Evolutionary conservation across 2,797 vertebrate species (phyloP).

Genomic region (Lutjanus argentimaculatus): DNA sequence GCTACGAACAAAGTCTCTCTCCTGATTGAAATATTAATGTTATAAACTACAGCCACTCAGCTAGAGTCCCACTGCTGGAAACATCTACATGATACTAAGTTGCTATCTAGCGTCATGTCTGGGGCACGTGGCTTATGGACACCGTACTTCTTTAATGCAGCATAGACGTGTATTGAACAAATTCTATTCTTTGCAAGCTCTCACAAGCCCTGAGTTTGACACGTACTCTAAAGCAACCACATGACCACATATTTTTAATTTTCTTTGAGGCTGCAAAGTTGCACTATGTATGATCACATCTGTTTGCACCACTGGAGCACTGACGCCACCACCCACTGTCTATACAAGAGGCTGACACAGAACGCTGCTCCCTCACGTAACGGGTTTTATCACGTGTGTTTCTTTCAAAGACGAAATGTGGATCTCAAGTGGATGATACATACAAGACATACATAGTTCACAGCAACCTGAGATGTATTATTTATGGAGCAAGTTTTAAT

Average conservation of each 20-base stretch:
- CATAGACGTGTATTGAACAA: too few relatives aligned
- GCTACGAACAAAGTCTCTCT: too few relatives aligned
- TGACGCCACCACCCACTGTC: background rate
- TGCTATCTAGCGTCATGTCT: too few relatives aligned
- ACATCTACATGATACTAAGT: too few relatives aligned
- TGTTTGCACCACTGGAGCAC: background rate
- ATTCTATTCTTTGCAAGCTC: too few relatives aligned
- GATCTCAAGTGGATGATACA: background rate
- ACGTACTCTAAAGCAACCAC: background rate
- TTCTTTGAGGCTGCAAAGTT: background rate
- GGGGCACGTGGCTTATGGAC: too few relatives aligned
- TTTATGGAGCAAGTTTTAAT: background rate
- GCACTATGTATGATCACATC: background rate
- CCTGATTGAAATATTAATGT: too few relatives aligned
- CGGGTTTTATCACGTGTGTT: background rate
- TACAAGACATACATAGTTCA: too few relatives aligned
- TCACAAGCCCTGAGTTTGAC: too few relatives aligned
- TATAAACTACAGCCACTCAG: too few relatives aligned
- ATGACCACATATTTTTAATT: background rate
- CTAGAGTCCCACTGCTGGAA: too few relatives aligned
- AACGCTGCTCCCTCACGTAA: background rate
- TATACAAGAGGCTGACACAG: background rate
- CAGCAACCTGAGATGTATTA: background rate
- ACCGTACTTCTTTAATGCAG: too few relatives aligned
- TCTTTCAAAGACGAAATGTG: background rate